Evolutionary conservation across 37 sponge, comb jelly and placozoan species (phyloP), one percentile per base, ranked within the genome.

Genomic region (Hormiphora californensis): DNA sequence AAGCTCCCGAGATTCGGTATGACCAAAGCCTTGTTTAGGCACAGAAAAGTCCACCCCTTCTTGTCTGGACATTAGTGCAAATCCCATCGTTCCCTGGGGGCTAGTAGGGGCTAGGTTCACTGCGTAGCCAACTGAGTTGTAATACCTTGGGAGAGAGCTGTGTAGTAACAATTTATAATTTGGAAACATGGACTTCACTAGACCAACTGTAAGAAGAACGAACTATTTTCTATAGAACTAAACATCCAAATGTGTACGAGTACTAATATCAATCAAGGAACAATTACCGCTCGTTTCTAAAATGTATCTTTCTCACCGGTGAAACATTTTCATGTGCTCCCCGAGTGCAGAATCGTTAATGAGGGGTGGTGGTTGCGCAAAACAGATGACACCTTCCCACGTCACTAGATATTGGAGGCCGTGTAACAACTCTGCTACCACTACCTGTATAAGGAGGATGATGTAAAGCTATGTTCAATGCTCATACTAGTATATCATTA

Each of bases 21-120:
- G 30, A 5, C 61, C 61, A 12, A 57, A 57, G 30, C 61, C 61
- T 15, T 57, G 61, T 15, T 57, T 57, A 19, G 61, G 61, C 4
- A 57, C 61, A 4, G 61, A 57, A 30, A 57, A 57, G n/a, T 57
- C 61, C 61, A 57, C 61, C 61, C 61, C 61, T 15, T 57, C 61
- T 12, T 57, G 61, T 5, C n/a, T 23, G 7, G 61, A 57, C 61
- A 57, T 57, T 4, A 57, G 61, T 30, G 61, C 61, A 30, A 28
- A 57, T 30, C 61, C 61, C 61, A 57, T 30, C n/a, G 30, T 57
- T 5, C 61, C 61, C n/a, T 57, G 61, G 4, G 61, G 61, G n/a
- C n/a, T 5, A 30, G 61, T 57, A 5, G 61, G 61, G n/a, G 61
- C 61, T 5, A 57, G n/a, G n/a, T 57, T 57, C n/a, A 57, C 17